These are phyloP conservation scores for Nemotelus pantherinus DNA, from an alignment of 2,888 invertebrate species.

Conservation along the genomic window DNA sequence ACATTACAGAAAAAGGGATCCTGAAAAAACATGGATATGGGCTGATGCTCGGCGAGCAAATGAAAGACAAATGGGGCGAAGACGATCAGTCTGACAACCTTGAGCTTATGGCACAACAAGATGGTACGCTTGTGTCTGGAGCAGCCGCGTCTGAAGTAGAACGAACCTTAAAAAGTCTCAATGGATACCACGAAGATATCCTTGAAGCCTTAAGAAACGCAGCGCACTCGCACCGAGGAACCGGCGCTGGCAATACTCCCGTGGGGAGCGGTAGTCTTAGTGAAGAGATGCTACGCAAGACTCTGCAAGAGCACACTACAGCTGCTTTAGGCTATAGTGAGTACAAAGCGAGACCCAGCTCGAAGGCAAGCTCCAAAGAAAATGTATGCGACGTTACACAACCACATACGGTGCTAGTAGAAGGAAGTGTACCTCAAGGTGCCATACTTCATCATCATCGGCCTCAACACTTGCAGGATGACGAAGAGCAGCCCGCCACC, in stretches of 20 bases:
- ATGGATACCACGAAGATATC: conserved; percentile 93
- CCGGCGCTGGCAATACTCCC: conserved; percentile 70
- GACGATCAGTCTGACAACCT: conserved; percentile 78
- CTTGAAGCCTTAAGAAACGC: conserved; percentile 89
- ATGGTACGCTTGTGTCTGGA: conserved; percentile 72
- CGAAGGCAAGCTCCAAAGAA: conserved; percentile 73
- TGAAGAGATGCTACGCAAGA: conserved; percentile 75
- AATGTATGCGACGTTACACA: conserved; percentile 78
- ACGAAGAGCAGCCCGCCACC: conserved; percentile 80
- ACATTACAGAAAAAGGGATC: conserved; percentile 87
- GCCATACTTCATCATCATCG: conserved; percentile 63
- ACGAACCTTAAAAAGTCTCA: conserved; percentile 85
- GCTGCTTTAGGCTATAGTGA: conserved; percentile 68
- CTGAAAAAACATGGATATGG: conserved; percentile 86
- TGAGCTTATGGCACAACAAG: conserved; percentile 74
- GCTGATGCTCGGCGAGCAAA: conserved; percentile 76
- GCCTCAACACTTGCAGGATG: conserved; percentile 70
- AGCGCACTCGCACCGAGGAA: conserved; percentile 73
- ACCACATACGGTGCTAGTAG: conserved; percentile 67
- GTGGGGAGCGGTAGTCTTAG: conserved; percentile 74
- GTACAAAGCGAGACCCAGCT: conserved; percentile 69
- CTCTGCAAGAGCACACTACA: conserved; percentile 70
- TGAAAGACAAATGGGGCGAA: conserved; percentile 80
- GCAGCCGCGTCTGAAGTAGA: conserved; percentile 81
- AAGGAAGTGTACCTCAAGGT: conserved; percentile 58